Evolutionary conservation across 2,797 vertebrate genomes (phyloP).

Genomic region (Zalophus californianus): DNA sequence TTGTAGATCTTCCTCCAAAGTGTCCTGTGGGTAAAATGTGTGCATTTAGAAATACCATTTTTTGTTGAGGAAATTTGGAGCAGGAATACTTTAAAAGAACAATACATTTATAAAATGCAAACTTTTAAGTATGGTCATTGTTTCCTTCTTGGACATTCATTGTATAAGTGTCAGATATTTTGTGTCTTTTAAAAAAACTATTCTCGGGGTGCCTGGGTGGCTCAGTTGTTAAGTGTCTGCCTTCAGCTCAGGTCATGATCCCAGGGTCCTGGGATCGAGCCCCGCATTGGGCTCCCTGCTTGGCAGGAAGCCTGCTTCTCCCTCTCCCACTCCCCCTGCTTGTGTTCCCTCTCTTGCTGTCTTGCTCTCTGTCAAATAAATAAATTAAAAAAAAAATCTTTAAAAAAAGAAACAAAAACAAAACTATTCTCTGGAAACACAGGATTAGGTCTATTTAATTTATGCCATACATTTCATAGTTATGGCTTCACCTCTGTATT

Average conservation of each 20-base stretch:
- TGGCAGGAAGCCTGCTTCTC: too few relatives aligned
- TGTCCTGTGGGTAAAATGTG: not conserved
- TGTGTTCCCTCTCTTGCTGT: too few relatives aligned
- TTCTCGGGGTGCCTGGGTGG: not conserved
- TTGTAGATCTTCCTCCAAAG: not conserved
- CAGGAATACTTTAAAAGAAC: not conserved
- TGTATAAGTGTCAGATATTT: not conserved
- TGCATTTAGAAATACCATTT: not conserved
- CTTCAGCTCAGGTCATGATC: too few relatives aligned
- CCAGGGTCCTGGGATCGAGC: too few relatives aligned
- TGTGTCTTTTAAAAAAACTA: not conserved
- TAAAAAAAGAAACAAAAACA: too few relatives aligned
- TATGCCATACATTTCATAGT: slow-evolving; percentile 1
- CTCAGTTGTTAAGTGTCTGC: too few relatives aligned
- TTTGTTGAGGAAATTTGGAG: slow-evolving; percentile 16
- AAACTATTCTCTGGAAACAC: not conserved
- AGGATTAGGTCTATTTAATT: not conserved
- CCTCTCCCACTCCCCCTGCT: too few relatives aligned
- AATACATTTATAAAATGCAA: not conserved
- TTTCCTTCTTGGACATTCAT: not conserved
- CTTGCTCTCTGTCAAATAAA: too few relatives aligned
- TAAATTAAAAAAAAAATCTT: too few relatives aligned
- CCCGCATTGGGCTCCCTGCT: too few relatives aligned
- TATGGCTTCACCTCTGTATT: not conserved
- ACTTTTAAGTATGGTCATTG: not conserved